Conservation (phyloP, 2,888 invertebrate species). For the Phortica magna region DNA sequence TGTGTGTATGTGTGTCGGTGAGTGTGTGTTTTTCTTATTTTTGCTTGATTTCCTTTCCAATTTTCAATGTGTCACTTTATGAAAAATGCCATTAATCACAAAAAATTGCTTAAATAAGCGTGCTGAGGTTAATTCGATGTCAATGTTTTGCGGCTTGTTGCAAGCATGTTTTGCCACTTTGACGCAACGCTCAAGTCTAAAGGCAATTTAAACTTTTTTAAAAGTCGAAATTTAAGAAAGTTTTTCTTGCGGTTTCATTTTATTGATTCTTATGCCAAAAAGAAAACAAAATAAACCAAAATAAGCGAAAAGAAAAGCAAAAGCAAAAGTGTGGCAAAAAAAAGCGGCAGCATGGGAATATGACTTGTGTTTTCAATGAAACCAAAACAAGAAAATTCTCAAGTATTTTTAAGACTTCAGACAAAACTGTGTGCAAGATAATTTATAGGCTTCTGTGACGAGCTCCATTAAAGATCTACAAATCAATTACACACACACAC, state of each 20-base stretch:
- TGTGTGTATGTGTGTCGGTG: constrained; percentile 46
- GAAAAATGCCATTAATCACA: constrained; percentile 66
- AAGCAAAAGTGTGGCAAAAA: too few species aligned
- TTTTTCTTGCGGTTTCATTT: constrained; percentile 21
- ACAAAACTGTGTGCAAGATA: constrained; percentile 42
- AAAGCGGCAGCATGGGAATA: neutral
- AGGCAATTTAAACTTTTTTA: constrained; percentile 26
- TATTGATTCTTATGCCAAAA: constrained; percentile 59
- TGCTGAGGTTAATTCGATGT: constrained; percentile 48
- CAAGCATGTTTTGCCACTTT: constrained; percentile 12
- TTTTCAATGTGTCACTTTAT: constrained; percentile 71
- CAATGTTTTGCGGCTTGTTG: constrained; percentile 30
- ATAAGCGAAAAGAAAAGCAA: neutral
- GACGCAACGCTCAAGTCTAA: neutral
- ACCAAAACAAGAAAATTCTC: neutral
- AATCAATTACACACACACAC: constrained; percentile 47
- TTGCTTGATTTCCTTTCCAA: constrained; percentile 71
- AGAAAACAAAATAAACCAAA: neutral
- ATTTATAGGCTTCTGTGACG: constrained; percentile 51
- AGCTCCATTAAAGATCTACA: constrained; percentile 48
- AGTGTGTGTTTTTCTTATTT: constrained; percentile 50
- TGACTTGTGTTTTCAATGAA: neutral
- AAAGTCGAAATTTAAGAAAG: constrained; percentile 24
- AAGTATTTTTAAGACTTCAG: neutral
- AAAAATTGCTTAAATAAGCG: constrained; percentile 66